Conservation (phyloP, 2,888 invertebrate genomes). For the Metallyticus violacea region DNA sequence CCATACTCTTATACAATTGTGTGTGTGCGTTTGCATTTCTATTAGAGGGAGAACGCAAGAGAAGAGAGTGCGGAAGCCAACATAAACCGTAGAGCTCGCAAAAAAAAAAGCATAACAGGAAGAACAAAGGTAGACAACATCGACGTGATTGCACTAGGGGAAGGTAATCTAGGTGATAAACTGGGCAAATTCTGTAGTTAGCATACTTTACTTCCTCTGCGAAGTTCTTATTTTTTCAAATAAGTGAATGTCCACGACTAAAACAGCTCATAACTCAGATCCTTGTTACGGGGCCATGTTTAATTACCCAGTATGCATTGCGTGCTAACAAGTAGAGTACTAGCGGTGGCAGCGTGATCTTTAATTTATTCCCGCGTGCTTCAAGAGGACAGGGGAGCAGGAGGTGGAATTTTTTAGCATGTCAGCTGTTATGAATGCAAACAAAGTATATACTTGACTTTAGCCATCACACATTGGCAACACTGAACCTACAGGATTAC, state of each 20-base stretch:
- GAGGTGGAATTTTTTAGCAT: conserved; percentile 8
- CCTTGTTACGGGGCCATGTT: background rate
- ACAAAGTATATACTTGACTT: conserved; percentile 1
- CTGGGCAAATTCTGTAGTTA: background rate
- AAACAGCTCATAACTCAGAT: background rate
- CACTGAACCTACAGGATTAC: background rate
- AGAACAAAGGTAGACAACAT: background rate
- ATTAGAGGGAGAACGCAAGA: too few relatives aligned
- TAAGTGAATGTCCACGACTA: background rate
- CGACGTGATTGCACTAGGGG: background rate
- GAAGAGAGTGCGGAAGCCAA: background rate
- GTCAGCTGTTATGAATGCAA: conserved; percentile 15
- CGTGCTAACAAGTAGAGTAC: background rate
- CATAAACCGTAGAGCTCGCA: background rate
- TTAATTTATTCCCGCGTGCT: conserved; percentile 17
- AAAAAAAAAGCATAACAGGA: background rate
- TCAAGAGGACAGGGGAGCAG: background rate
- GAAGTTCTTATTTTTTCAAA: background rate
- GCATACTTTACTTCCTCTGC: background rate
- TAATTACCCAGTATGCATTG: background rate
- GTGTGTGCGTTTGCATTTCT: too few relatives aligned
- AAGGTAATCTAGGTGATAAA: background rate
- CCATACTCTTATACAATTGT: too few relatives aligned
- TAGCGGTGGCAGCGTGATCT: background rate
- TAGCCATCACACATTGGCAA: background rate